Percentiles rank a stretch among this genome's conserved stretches.
Conservation (phyloP, 2,113 vertebrate genomes). For the Danionella cerebrum region DNA sequence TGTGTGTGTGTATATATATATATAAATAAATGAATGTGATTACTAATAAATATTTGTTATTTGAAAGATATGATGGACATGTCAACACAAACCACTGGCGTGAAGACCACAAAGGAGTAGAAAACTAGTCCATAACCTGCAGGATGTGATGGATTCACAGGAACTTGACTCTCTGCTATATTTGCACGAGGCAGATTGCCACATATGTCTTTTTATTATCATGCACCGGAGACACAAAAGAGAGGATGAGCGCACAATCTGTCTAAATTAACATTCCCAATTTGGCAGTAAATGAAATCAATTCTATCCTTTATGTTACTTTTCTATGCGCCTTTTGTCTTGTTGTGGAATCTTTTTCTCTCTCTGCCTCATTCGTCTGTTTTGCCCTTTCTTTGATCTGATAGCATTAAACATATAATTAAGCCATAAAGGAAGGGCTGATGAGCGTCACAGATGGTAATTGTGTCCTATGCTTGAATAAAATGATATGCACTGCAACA, state of each 20-base stretch:
- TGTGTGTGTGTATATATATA: too few relatives aligned
- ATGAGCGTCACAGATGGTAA: conserved; percentile 99
- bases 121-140: too few relatives aligned
- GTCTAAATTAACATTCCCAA: conserved; percentile 98
- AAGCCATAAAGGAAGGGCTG: conserved; percentile 99
- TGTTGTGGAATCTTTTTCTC: conserved; percentile 99
- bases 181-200: conserved; percentile 89
- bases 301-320: conserved; percentile 96
- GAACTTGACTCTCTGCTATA: conserved; percentile 98
- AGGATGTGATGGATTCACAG: conserved; percentile 73
- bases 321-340: conserved; percentile 99
- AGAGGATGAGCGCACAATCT: conserved; percentile 92
- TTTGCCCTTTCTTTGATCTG: conserved; percentile 99
- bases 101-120: too few relatives aligned
- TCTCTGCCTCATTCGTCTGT: conserved; percentile 99
- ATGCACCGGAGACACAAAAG: conserved; percentile 59
- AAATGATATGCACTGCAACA: conserved; percentile 99
- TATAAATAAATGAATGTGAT: too few relatives aligned
- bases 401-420: conserved; percentile 99
- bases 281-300: conserved; percentile 98
- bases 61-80: too few relatives aligned
- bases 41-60: too few relatives aligned
- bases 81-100: too few relatives aligned
- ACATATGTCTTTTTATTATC: conserved; percentile 97
- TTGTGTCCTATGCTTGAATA: conserved; percentile 99